Percentiles rank a stretch among this genome's conserved stretches.
phyloP scores from a whole-genome alignment of 2,888 invertebrate species.

The Noctua fimbriata region DNA sequence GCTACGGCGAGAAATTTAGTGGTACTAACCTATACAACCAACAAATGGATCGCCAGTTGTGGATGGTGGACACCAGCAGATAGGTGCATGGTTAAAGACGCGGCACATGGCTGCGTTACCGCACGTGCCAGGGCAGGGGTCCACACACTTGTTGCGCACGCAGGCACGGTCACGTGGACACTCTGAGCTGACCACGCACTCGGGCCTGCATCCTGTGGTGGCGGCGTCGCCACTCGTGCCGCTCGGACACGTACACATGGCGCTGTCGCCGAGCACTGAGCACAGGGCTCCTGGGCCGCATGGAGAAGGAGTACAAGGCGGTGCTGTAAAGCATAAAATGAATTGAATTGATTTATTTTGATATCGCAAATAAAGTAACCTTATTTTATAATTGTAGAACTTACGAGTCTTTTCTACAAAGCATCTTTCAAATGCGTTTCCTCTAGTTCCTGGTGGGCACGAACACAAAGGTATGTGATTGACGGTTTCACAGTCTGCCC shows the following conservation, averaged over 20 bases:
- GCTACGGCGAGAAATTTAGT: not conserved
- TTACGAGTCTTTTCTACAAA: constrained; percentile 81
- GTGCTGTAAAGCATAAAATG: constrained; percentile 80
- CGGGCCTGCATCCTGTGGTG: constrained; percentile 94
- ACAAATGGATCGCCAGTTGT: constrained; percentile 95
- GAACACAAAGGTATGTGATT: constrained; percentile 93
- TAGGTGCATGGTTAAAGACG: constrained; percentile 89
- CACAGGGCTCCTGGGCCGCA: constrained; percentile 95
- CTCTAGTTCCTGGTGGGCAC: constrained; percentile 93
- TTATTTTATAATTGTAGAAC: constrained; percentile 38
- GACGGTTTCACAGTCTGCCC: constrained; percentile 94
- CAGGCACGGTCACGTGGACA: constrained; percentile 94
- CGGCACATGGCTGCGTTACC: constrained; percentile 94
- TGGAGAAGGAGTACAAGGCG: constrained; percentile 93
- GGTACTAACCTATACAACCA: constrained; percentile 88
- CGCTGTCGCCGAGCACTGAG: constrained; percentile 88
- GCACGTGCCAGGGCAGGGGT: constrained; percentile 95
- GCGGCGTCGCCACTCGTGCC: constrained; percentile 94
- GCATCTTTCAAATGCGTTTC: constrained; percentile 93
- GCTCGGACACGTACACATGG: constrained; percentile 93
- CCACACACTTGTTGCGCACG: constrained; percentile 94
- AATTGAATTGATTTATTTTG: constrained; percentile 5
- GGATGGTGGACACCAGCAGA: constrained; percentile 94
- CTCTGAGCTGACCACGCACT: constrained; percentile 95
- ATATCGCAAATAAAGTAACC: constrained; percentile 1